These are phyloP conservation scores for Triplophysa siluroides DNA, from an alignment of 2,113 vertebrate genomes.

Conservation along the genomic window DNA sequence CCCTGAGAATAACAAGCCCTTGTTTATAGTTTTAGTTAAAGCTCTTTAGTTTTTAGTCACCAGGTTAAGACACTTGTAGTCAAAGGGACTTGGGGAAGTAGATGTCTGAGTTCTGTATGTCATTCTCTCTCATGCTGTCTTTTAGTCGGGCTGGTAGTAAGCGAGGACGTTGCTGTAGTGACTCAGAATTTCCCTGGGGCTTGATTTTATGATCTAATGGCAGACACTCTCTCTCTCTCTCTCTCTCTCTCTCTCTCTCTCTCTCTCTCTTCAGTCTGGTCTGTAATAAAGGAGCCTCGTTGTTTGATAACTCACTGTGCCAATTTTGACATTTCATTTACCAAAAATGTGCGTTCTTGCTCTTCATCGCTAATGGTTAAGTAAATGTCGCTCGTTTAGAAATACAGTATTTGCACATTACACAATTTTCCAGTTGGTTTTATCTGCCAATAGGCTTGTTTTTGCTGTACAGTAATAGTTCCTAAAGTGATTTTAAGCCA, in stretches of 20 bases:
- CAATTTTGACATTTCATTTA: constrained; percentile 42
- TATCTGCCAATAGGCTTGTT: constrained; percentile 10
- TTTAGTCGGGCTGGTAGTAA: constrained; percentile 6
- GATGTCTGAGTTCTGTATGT: neutral
- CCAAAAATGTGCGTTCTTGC: constrained; percentile 10
- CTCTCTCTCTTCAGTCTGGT: neutral
- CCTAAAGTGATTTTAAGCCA: too few relatives aligned
- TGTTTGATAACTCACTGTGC: constrained; percentile 18
- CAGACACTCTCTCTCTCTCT: constrained; percentile 14
- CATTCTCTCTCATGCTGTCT: constrained; percentile 6
- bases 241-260: constrained; percentile 20
- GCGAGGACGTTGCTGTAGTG: constrained; percentile 15
- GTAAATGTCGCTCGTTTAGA: constrained; percentile 17
- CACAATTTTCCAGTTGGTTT: neutral
- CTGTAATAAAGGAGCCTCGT: neutral
- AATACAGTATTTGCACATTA: neutral
- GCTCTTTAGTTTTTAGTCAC: constrained; percentile 1
- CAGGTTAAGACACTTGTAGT: neutral
- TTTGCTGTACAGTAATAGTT: neutral
- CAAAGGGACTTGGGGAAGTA: too few relatives aligned
- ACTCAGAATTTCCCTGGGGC: constrained; percentile 37
- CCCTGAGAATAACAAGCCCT: constrained; percentile 27
- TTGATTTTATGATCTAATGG: constrained; percentile 26
- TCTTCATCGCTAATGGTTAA: constrained; percentile 12
- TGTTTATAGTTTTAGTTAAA: constrained; percentile 32